Evolutionary conservation across 2,113 vertebrate genomes (phyloP).

Genomic region (Okapia johnstoni): DNA sequence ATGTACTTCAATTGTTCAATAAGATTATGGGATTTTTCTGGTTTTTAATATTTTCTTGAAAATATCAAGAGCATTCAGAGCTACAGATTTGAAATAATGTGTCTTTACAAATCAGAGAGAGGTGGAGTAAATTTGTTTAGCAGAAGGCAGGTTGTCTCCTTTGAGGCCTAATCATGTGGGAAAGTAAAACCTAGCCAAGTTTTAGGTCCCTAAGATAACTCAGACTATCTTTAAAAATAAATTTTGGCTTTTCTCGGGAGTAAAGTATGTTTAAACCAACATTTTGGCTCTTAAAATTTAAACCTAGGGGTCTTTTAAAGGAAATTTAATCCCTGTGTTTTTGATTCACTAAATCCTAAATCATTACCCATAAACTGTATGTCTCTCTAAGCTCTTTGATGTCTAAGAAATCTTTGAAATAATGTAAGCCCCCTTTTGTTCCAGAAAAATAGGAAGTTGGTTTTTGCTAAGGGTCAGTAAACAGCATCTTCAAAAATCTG

Average conservation of each 20-base stretch:
- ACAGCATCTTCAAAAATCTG: conserved; percentile 45
- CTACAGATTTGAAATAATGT: background rate
- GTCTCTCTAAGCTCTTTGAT: conserved; percentile 65
- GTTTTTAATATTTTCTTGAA: background rate
- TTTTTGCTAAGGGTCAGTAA: conserved; percentile 48
- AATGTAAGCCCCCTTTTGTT: conserved; percentile 44
- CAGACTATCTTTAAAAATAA: conserved; percentile 53
- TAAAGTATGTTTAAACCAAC: conserved; percentile 25
- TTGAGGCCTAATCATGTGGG: background rate
- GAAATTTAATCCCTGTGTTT: conserved; percentile 74
- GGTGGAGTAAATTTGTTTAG: background rate
- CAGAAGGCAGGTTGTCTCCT: background rate
- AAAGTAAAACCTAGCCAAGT: conserved; percentile 42
- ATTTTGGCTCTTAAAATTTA: conserved; percentile 60
- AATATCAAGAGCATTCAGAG: background rate
- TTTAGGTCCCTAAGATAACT: conserved; percentile 21
- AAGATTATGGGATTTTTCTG: background rate
- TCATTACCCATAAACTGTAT: conserved; percentile 64
- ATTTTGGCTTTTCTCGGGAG: conserved; percentile 23
- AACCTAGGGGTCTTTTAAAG: conserved; percentile 61
- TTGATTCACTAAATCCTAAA: conserved; percentile 66
- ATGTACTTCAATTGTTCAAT: background rate
- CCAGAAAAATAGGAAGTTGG: conserved; percentile 56
- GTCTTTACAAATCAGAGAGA: background rate
- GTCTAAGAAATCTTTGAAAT: conserved; percentile 66